phyloP scores from a whole-genome alignment of 2,113 vertebrate species.

The Thalassoma bifasciatum region DNA sequence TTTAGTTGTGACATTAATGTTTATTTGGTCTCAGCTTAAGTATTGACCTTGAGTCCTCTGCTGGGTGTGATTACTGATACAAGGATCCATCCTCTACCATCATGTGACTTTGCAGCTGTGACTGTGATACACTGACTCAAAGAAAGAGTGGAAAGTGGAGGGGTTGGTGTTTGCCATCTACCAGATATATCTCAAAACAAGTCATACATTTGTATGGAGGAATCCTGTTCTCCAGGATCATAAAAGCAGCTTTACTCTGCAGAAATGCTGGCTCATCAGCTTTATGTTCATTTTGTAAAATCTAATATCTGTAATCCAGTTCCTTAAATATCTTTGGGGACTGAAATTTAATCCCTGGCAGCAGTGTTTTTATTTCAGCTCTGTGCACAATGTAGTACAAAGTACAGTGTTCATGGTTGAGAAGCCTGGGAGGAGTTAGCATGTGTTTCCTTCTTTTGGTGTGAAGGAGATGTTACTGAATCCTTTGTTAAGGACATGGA shows the following conservation, averaged over 20 bases:
- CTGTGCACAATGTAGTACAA: not conserved
- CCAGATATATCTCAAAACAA: not conserved
- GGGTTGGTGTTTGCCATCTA: not conserved
- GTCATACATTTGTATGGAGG: not conserved
- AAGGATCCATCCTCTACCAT: not conserved
- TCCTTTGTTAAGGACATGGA: not conserved
- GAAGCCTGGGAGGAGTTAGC: not conserved
- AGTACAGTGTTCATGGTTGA: not conserved
- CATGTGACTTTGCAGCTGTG: constrained; percentile 27
- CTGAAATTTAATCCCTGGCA: not conserved
- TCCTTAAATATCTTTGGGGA: constrained; percentile 1
- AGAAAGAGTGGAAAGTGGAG: too few relatives aligned
- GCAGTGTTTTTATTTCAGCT: not conserved
- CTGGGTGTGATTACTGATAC: constrained; percentile 3
- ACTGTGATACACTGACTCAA: constrained; percentile 1
- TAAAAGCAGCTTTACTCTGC: not conserved
- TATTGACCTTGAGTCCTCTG: not conserved
- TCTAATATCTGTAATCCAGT: not conserved
- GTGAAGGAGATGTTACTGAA: not conserved
- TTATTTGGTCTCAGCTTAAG: not conserved
- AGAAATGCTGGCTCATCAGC: not conserved
- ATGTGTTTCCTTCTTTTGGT: not conserved
- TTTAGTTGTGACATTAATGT: not conserved
- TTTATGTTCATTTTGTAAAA: constrained; percentile 12
- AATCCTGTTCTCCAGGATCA: not conserved